These are phyloP conservation scores for Pedicia rivosa DNA, from an alignment of 2,888 invertebrate species.

Conservation along the genomic window DNA sequence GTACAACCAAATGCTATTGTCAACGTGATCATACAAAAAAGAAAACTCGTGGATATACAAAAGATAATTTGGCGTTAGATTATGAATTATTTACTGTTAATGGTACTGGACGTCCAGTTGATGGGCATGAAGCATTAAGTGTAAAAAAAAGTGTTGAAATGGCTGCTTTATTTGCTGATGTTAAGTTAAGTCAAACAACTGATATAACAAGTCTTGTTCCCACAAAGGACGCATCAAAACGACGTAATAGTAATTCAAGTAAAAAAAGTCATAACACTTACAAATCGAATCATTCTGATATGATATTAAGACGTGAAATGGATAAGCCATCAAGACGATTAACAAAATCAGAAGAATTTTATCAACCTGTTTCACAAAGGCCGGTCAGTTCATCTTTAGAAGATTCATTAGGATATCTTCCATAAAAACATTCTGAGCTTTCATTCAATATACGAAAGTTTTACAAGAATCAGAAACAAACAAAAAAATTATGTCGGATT, in stretches of 20 bases:
- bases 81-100: conserved; percentile 49
- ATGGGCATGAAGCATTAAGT: conserved; percentile 53
- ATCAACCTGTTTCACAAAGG: conserved; percentile 24
- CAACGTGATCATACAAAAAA: conserved; percentile 17
- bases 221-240: conserved; percentile 13
- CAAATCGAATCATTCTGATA: neutral
- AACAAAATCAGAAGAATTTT: conserved; percentile 12
- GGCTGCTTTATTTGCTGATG: conserved; percentile 69
- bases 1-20: conserved; percentile 80
- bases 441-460: no score
- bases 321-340: neutral
- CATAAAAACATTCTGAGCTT: no score
- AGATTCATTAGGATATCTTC: conserved; percentile 32
- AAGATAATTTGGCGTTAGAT: conserved; percentile 53
- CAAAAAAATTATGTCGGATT: no score
- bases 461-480: no score
- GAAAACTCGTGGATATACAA: conserved; percentile 3
- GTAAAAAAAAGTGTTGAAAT: conserved; percentile 82
- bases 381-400: conserved; percentile 31
- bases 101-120: conserved; percentile 34
- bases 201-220: conserved; percentile 39
- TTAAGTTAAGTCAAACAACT: conserved; percentile 51
- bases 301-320: conserved; percentile 4
- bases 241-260: conserved; percentile 8
- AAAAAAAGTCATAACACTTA: conserved; percentile 4